Base-by-base conservation (phyloP, 2,888 invertebrate genomes). In the Netelia melanura region DNA sequence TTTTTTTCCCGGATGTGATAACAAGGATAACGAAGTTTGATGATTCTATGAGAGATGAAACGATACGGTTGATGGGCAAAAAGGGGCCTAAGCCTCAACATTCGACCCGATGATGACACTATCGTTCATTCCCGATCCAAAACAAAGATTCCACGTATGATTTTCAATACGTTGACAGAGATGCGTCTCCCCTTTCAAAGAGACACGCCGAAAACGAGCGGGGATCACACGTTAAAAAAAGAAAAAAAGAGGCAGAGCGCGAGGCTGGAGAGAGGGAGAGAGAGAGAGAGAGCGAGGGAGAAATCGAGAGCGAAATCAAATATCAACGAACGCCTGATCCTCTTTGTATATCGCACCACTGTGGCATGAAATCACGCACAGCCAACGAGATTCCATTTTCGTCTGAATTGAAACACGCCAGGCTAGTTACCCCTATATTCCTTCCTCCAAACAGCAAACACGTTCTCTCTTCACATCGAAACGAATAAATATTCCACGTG, bases 301-400 rank as follows among this genome's bases (percentile, higher is more conserved):
- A 44, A 17, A 62, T 48, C n/a, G 62, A 67, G 54, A 52, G 62
- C 67, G 61, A 44, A 77, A 74, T 54, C n/a, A 58, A 83, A 78
- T 82, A 77, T 78, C 78, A 74, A 44, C 72, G 71, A 78, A 48
- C 78, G 58, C 48, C 62, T 44, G 65, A 71, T 76, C 44, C 71
- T 61, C 54, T 72, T 74, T 30, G 72, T 79, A 38, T 43, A 25
- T 71, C 6, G 21, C n/a, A 9, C 23, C 14, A 14, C 72, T 38
- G n/a, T 21, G 23, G 54, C 44, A 38, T 54, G 56, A 23, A 58
- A 71, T 48, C 70, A 43, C 76, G 21, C 64, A 58, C 17, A 52
- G 23, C 52, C 52, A 25, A 30, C 23, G 71, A 70, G 58, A 62
- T 71, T 71, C 38, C 38, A 76, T 65, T 52, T 30, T 58, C 9